Conservation (phyloP, 2,888 invertebrate genomes). For the Clunio marinus region DNA sequence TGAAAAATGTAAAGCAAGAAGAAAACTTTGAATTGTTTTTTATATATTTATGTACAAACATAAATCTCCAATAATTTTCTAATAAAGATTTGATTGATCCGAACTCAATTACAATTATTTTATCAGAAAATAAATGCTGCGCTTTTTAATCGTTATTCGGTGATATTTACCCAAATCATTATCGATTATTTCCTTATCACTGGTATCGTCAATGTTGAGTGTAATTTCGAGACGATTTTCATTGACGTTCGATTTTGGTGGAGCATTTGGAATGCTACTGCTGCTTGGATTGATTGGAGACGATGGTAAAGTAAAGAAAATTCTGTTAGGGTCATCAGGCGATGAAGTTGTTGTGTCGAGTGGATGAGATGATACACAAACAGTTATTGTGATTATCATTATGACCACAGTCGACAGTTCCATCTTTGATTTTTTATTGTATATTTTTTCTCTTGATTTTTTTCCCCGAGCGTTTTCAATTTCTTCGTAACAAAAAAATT, state of each 20-base stretch:
- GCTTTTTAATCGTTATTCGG: too few relatives aligned
- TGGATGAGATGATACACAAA: slow-evolving; percentile 28
- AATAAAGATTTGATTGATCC: too few relatives aligned
- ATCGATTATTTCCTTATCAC: slow-evolving; percentile 30
- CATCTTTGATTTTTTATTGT: slow-evolving; percentile 25
- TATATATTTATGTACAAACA: too few relatives aligned
- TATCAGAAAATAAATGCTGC: too few relatives aligned
- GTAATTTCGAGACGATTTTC: slow-evolving; percentile 31
- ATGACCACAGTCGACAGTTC: background rate
- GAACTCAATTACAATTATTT: too few relatives aligned
- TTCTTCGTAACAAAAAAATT: background rate
- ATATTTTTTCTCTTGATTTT: background rate
- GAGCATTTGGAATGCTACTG: background rate
- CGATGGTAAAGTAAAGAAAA: background rate
- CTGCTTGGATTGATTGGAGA: background rate
- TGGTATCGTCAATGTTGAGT: slow-evolving; percentile 22
- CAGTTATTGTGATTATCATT: slow-evolving; percentile 27
- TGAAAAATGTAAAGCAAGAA: too few relatives aligned
- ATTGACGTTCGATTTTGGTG: background rate
- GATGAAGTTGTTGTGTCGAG: slow-evolving; percentile 12
- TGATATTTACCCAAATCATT: slow-evolving; percentile 28
- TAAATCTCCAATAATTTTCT: too few relatives aligned
- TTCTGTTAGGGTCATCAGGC: background rate
- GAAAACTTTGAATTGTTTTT: too few relatives aligned
- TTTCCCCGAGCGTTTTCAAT: background rate